These are phyloP conservation scores for Zygogramma bicolorata DNA, from an alignment of 2,888 invertebrate species.

Conservation along the genomic window DNA sequence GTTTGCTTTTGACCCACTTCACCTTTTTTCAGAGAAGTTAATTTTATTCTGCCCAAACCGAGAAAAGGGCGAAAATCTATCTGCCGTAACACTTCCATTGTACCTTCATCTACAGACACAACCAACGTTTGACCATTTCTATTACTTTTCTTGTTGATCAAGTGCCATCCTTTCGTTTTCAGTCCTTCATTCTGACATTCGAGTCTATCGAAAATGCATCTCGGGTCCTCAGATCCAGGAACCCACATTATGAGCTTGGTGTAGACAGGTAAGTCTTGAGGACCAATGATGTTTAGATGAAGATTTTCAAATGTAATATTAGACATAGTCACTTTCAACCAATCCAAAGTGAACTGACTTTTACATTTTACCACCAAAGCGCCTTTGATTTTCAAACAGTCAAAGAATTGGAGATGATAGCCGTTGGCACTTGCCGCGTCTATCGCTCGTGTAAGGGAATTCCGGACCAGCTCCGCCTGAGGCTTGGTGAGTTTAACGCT, in stretches of 20 bases:
- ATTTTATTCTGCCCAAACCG: constrained; percentile 11
- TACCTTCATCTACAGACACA: constrained; percentile 14
- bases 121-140: constrained; percentile 13
- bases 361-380: constrained; percentile 13
- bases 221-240: constrained; percentile 8
- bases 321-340: background rate
- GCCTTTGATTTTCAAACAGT: constrained; percentile 15
- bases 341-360: background rate
- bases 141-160: constrained; percentile 17
- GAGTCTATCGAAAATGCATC: constrained; percentile 13
- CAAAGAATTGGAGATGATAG: background rate
- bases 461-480: constrained; percentile 10
- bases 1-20: background rate
- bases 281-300: constrained; percentile 14
- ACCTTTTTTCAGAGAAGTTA: background rate
- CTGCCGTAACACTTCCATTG: background rate
- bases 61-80: background rate
- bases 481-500: constrained; percentile 1
- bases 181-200: constrained; percentile 2
- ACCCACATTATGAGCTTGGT: constrained; percentile 20
- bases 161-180: constrained; percentile 7
- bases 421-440: background rate
- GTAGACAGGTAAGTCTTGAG: constrained; percentile 16
- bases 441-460: background rate
- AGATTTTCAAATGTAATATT: background rate